Evolutionary conservation across 2,888 invertebrate species (phyloP).

Genomic region (Oscheius onirici): DNA sequence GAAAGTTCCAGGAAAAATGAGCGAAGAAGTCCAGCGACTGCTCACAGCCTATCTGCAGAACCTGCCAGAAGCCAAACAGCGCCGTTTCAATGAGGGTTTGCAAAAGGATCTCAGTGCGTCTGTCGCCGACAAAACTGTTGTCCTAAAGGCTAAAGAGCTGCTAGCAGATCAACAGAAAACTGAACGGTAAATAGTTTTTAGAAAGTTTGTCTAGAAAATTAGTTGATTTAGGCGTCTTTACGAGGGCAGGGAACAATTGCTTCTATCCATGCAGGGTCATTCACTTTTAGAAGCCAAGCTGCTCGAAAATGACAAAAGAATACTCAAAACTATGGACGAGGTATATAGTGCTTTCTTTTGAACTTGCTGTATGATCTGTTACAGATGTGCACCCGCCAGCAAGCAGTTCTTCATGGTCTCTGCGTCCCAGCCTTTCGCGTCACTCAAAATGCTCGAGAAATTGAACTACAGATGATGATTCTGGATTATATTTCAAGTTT

Average conservation of each 20-base stretch:
- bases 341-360: background rate
- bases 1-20: background rate
- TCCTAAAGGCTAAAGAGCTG: conserved; percentile 21
- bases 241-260: conserved; percentile 23
- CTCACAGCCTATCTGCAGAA: conserved; percentile 25
- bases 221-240: conserved; percentile 26
- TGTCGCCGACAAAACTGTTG: conserved; percentile 19
- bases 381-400: conserved; percentile 33
- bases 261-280: conserved; percentile 30
- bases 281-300: conserved; percentile 35
- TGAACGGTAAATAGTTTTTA: conserved; percentile 24
- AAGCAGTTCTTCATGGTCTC: conserved; percentile 26
- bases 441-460: conserved; percentile 35
- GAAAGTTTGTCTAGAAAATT: background rate
- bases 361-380: background rate
- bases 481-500: conserved; percentile 32
- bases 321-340: conserved; percentile 23
- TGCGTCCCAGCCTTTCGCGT: conserved; percentile 36
- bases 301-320: conserved; percentile 22
- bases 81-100: conserved; percentile 36
- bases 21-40: background rate
- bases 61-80: conserved; percentile 27
- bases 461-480: conserved; percentile 39
- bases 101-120: conserved; percentile 33
- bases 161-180: conserved; percentile 33